Evolutionary conservation across 2,113 vertebrate species (phyloP), one percentile per base, ranked within the genome.

Genomic region (Gambusia affinis): DNA sequence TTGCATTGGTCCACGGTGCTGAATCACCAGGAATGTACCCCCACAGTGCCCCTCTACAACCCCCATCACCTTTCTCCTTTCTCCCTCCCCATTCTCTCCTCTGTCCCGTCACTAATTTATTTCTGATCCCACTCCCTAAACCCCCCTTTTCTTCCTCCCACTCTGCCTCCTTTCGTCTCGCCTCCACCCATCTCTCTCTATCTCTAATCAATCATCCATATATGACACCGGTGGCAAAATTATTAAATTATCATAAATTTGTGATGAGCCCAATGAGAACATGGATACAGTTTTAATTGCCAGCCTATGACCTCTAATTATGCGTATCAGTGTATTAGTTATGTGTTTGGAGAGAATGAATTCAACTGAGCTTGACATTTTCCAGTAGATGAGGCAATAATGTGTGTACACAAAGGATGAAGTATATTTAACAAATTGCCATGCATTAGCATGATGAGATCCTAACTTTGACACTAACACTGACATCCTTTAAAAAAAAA

Each of bases 201-300:
- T 87, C 81, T 85, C 82, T 87, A 88, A 90, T 92, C 91, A 92
- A 91, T 92, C 91, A 92, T 88, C 89, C 90, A 87, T 89, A 84
- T 90, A 89, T 88, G 87, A 92, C 89, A 89, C 91, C 86, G 73
- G 88, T 86, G 84, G 83, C 81, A 89, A 84, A 88, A 85, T 86
- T 90, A 92, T 86, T 80, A 91, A 89, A 92, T 89, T 85, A 93
- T 90, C 85, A 85, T 87, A 86, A 77, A 75, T 87, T 92, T 91
- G 86, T 80, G 82, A 89, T 88, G 85, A 85, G 81, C 88, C 83
- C 5, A 65, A 66, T 78, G 73, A 85, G 85, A 86, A 85, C 77
- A 79, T 88, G 76, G 80, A 90, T 87, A 82, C 79, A 74, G 83
- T 86, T 90, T 89, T 90, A 89, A 93, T 90, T 93, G 91, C 85